Evolutionary conservation across 2,888 invertebrate species (phyloP).

Genomic region (Protonemura montana): DNA sequence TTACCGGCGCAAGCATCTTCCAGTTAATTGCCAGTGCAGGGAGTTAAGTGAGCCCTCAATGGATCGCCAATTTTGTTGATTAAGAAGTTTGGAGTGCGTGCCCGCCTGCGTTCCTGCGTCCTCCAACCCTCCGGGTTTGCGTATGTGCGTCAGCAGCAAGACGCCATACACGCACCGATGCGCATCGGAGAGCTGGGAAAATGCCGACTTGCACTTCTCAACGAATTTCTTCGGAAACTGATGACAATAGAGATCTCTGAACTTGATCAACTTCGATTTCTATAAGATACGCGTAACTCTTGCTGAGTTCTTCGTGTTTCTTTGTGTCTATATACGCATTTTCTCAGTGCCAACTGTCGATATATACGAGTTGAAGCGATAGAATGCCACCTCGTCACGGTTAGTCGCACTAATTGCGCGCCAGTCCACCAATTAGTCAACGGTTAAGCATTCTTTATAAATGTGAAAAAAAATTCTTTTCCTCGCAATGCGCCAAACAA

Average conservation of each 20-base stretch:
- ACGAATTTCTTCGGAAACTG: not conserved
- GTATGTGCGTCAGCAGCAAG: not conserved
- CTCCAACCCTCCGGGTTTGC: not conserved
- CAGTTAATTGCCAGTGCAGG: not conserved
- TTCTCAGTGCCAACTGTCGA: not conserved
- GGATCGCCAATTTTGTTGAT: constrained; percentile 12
- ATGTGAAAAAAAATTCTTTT: not conserved
- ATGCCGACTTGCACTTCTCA: not conserved
- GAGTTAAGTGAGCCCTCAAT: not conserved
- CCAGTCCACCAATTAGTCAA: not conserved
- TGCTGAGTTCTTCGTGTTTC: not conserved
- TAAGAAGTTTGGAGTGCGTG: constrained; percentile 2
- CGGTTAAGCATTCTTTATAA: constrained; percentile 1
- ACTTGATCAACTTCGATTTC: not conserved
- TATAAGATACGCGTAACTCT: not conserved
- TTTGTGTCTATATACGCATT: not conserved
- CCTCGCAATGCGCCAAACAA: not conserved
- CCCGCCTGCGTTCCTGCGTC: not conserved
- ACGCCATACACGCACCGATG: not conserved
- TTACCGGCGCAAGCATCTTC: not conserved
- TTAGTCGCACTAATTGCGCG: not conserved
- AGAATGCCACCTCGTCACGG: not conserved
- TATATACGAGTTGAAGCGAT: not conserved
- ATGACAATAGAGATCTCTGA: not conserved
- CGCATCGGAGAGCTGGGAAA: not conserved